Conservation (phyloP, 1,140 invertebrate genomes). For the Macrosteles quadrilineatus region DNA sequence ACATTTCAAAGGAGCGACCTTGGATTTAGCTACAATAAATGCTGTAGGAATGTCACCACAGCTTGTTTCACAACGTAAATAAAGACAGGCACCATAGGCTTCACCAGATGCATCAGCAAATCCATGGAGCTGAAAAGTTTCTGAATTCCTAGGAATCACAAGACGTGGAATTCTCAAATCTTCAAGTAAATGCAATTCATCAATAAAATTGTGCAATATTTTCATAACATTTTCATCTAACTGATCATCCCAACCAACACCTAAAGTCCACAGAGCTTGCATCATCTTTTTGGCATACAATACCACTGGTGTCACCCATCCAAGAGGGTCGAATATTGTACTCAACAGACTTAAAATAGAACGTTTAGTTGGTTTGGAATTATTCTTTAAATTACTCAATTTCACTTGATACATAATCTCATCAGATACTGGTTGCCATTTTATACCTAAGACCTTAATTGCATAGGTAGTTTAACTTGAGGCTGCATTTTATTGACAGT, state of each 20-base stretch:
- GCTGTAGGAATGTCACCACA: too few species aligned
- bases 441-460: slow-evolving; percentile 29
- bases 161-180: not conserved
- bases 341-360: slow-evolving; percentile 44
- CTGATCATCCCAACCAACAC: slow-evolving; percentile 2
- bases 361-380: not conserved
- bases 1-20: not conserved
- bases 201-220: not conserved
- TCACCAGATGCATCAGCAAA: not conserved
- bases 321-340: slow-evolving; percentile 46
- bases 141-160: not conserved
- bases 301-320: slow-evolving; percentile 47
- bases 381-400: not conserved
- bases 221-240: not conserved
- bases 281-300: slow-evolving; percentile 49
- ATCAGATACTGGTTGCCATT: slow-evolving; percentile 23
- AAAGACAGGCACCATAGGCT: slow-evolving; percentile 7
- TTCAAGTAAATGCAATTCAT: not conserved
- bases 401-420: not conserved
- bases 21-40: too few species aligned
- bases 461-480: too few species aligned
- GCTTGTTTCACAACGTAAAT: not conserved
- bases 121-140: not conserved
- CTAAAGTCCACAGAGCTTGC: slow-evolving; percentile 45
- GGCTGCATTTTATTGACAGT: too few species aligned